A percentile compares a stretch with the other conserved stretches of the same genome.
Conservation (phyloP, 2,113 vertebrate genomes). For the Pomatostomus ruficeps region DNA sequence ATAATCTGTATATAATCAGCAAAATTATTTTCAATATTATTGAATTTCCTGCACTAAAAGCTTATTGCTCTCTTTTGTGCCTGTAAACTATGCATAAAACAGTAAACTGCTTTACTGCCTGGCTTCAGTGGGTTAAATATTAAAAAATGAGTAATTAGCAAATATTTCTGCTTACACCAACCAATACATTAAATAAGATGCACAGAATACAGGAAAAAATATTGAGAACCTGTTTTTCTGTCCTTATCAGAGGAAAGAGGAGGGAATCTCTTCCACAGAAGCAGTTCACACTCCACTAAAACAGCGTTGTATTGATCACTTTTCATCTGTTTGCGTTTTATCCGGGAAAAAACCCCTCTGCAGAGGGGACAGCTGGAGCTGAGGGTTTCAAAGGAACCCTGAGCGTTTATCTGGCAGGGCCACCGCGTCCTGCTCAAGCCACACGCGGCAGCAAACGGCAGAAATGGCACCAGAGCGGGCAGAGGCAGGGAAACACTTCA, state of each 20-base stretch:
- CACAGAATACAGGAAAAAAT: background rate
- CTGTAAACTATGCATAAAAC: background rate
- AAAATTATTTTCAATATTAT: background rate
- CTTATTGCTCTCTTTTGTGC: background rate
- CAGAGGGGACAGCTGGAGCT: background rate
- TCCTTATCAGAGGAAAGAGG: background rate
- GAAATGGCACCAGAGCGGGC: background rate
- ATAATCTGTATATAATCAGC: background rate
- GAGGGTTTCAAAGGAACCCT: background rate
- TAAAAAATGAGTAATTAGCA: background rate
- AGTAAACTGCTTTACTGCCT: background rate
- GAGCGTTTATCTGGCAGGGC: conserved; percentile 28
- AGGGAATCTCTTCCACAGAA: background rate
- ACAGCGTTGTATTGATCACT: background rate
- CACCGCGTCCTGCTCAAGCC: background rate
- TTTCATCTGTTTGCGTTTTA: background rate
- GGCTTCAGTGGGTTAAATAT: background rate
- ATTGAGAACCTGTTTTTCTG: background rate
- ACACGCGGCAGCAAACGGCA: background rate
- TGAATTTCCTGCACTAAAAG: background rate
- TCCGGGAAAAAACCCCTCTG: background rate
- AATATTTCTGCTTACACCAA: background rate
- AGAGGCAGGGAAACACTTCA: background rate
- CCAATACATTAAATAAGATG: background rate
- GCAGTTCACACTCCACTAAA: background rate